These are phyloP conservation scores for Therioaphis trifolii DNA, from an alignment of 2,888 invertebrate genomes.

Conservation along the genomic window DNA sequence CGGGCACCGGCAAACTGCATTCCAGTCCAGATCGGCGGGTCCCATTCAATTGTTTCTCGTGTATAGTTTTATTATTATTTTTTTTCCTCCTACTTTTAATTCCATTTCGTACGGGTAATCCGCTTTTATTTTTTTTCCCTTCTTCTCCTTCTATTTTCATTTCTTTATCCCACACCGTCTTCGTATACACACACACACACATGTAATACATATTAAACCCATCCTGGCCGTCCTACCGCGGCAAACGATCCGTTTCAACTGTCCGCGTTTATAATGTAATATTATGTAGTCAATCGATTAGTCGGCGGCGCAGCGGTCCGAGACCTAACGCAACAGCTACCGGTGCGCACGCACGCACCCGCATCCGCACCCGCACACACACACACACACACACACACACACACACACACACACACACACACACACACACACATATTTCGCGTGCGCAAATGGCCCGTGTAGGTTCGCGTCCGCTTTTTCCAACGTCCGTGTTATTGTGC, in stretches of 20 bases:
- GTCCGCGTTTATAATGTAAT: background rate
- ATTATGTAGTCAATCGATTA: background rate
- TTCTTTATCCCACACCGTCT: slow-evolving; percentile 9
- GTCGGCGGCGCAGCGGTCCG: background rate
- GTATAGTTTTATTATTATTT: slow-evolving; percentile 36
- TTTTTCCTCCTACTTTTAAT: slow-evolving; percentile 48
- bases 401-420: no score
- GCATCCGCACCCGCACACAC: no score
- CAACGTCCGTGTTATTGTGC: no score
- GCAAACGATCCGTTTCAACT: slow-evolving; percentile 6
- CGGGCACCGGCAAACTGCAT: slow-evolving; percentile 56
- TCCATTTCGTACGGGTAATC: slow-evolving; percentile 51
- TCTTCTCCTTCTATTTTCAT: slow-evolving; percentile 4
- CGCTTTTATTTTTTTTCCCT: slow-evolving; percentile 27
- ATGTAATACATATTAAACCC: slow-evolving; percentile 7
- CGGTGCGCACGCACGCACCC: background rate
- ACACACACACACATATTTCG: background rate
- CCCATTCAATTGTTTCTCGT: slow-evolving; percentile 54
- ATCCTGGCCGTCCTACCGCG: background rate
- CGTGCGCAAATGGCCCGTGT: background rate
- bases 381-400: no score
- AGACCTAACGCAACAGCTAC: background rate
- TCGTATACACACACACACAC: no score
- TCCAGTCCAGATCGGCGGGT: slow-evolving; percentile 52
- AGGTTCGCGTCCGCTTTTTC: background rate